Evolutionary conservation across 2,113 vertebrate genomes (phyloP).

Genomic region (Neomonachus schauinslandi): DNA sequence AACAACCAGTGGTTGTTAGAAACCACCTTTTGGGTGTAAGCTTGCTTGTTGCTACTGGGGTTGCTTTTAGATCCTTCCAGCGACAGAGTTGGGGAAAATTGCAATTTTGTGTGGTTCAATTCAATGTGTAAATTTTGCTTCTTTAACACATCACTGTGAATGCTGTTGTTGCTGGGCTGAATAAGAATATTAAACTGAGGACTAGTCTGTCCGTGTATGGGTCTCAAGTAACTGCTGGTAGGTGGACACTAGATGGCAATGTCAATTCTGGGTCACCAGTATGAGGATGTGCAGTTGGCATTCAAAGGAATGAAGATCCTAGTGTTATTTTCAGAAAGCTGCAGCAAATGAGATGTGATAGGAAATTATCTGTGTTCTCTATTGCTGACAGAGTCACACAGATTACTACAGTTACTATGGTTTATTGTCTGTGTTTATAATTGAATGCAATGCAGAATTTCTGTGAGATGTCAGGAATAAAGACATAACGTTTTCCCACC

Average conservation of each 20-base stretch:
- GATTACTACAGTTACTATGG: background rate
- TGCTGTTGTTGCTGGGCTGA: background rate
- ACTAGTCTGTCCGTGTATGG: background rate
- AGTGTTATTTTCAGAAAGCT: background rate
- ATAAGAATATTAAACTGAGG: background rate
- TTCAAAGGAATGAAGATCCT: background rate
- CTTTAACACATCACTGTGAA: background rate
- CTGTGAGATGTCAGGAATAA: background rate
- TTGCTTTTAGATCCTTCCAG: background rate
- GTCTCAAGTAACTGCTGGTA: background rate
- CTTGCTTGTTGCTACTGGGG: background rate
- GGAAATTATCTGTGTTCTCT: background rate
- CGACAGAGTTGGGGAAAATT: background rate
- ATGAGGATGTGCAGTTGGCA: background rate
- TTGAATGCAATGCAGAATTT: background rate
- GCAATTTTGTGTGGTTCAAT: background rate
- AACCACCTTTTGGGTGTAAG: background rate
- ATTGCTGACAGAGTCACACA: background rate
- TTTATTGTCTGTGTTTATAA: background rate
- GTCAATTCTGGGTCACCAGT: background rate
- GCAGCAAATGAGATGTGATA: background rate
- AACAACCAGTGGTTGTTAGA: background rate
- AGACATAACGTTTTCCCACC: background rate
- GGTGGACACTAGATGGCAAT: background rate
- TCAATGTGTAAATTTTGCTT: background rate